phyloP scores from a whole-genome alignment of 2,113 vertebrate species.

The Nanorana parkeri region DNA sequence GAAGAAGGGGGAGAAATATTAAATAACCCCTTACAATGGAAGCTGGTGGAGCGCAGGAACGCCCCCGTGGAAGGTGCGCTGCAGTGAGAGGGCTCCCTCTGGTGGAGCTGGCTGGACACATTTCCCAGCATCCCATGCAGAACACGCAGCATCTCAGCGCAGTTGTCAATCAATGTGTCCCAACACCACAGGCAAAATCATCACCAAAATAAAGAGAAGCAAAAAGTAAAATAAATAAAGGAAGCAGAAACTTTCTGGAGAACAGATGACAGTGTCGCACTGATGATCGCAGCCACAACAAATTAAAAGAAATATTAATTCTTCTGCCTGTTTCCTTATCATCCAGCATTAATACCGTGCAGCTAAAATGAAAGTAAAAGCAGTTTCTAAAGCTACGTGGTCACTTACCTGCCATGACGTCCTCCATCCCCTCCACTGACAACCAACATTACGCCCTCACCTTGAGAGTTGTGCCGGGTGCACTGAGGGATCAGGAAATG shows the following conservation, averaged over 20 bases:
- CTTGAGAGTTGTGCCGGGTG: neutral
- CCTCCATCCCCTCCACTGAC: conserved; percentile 69
- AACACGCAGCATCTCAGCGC: conserved; percentile 59
- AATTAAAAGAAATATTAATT: neutral
- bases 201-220: conserved; percentile 63
- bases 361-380: conserved; percentile 72
- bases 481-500: too few relatives aligned
- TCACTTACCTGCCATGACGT: conserved; percentile 71
- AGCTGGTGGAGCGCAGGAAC: conserved; percentile 73
- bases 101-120: conserved; percentile 65
- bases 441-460: conserved; percentile 5
- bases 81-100: conserved; percentile 70
- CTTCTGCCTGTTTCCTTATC: conserved; percentile 79
- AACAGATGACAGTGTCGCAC: conserved; percentile 7
- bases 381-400: conserved; percentile 12
- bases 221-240: conserved; percentile 65
- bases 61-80: conserved; percentile 72
- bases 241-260: conserved; percentile 52
- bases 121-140: conserved; percentile 67
- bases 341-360: conserved; percentile 77
- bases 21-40: conserved; percentile 78
- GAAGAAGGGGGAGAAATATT: conserved; percentile 94
- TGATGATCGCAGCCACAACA: neutral
- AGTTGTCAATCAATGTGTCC: neutral
- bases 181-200: conserved; percentile 60